Conservation (phyloP, 2,113 vertebrate genomes). For the Xenus cinereus region DNA sequence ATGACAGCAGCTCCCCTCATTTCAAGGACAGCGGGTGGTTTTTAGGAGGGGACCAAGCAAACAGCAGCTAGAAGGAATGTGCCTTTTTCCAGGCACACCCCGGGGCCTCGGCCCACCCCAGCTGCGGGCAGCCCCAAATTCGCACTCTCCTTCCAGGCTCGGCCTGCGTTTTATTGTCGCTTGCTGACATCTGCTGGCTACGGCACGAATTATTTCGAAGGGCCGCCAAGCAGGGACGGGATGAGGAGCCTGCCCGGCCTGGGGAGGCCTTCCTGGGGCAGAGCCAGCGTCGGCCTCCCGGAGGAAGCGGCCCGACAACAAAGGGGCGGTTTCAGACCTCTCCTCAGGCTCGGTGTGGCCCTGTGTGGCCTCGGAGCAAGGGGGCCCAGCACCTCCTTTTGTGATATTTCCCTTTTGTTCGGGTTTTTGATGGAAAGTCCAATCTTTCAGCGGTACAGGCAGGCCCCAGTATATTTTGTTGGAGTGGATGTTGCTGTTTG, state of each 20-base stretch:
- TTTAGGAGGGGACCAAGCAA: neutral
- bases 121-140: neutral
- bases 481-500: neutral
- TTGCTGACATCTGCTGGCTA: slow-evolving; percentile 80
- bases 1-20: fast-evolving
- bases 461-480: neutral
- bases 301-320: fast-evolving
- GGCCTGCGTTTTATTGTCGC: slow-evolving; percentile 65
- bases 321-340: fast-evolving
- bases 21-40: fast-evolving
- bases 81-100: fast-evolving
- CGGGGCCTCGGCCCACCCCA: fast-evolving
- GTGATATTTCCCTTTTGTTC: neutral
- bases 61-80: neutral
- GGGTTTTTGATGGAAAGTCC: neutral
- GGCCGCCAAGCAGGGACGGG: too few relatives aligned
- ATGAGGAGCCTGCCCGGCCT: neutral
- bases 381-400: neutral
- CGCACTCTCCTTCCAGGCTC: neutral
- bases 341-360: neutral
- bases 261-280: neutral
- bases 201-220: slow-evolving; percentile 16
- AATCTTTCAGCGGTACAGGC: neutral
- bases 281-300: neutral
- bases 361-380: neutral